Evolutionary conservation across 2,797 vertebrate genomes (phyloP).

Genomic region (Valencia hispanica): DNA sequence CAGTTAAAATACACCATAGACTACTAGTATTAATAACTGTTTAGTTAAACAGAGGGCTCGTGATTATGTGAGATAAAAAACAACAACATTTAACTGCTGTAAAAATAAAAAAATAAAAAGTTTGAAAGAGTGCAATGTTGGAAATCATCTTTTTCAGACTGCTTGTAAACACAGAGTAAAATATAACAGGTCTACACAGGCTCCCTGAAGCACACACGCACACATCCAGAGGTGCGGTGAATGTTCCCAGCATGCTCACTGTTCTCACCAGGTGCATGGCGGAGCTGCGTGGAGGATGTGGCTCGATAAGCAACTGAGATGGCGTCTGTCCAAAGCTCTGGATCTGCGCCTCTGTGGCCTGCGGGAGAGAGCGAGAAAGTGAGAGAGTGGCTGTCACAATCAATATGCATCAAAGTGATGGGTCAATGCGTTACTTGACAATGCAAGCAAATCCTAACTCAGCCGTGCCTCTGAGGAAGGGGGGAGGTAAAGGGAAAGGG

Average conservation of each 20-base stretch:
- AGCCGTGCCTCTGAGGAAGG: conserved; percentile 81
- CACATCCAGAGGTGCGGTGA: conserved; percentile 50
- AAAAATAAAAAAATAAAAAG: conserved; percentile 23
- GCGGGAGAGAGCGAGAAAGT: conserved; percentile 71
- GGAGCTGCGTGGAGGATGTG: conserved; percentile 98
- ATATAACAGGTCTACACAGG: conserved; percentile 31
- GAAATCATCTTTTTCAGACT: conserved; percentile 22
- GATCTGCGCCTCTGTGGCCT: conserved; percentile 98
- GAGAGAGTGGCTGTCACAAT: conserved; percentile 86
- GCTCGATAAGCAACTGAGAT: conserved; percentile 99
- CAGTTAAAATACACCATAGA: conserved; percentile 30
- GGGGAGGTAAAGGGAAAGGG: conserved; percentile 68
- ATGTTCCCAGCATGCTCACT: conserved; percentile 75
- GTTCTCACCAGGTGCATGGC: conserved; percentile 99
- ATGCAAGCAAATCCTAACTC: conserved; percentile 92
- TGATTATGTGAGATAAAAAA: conserved; percentile 42
- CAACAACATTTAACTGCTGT: conserved; percentile 43
- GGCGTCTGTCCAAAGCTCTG: conserved; percentile 99
- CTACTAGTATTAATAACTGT: conserved; percentile 19
- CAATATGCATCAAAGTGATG: conserved; percentile 91
- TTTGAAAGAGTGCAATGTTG: background rate
- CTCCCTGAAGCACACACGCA: conserved; percentile 25
- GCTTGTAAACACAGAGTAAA: conserved; percentile 24
- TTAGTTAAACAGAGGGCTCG: conserved; percentile 25
- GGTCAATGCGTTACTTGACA: conserved; percentile 93